These are phyloP conservation scores for Melanerpes formicivorus DNA, from an alignment of 2,113 vertebrate species.

Conservation along the genomic window DNA sequence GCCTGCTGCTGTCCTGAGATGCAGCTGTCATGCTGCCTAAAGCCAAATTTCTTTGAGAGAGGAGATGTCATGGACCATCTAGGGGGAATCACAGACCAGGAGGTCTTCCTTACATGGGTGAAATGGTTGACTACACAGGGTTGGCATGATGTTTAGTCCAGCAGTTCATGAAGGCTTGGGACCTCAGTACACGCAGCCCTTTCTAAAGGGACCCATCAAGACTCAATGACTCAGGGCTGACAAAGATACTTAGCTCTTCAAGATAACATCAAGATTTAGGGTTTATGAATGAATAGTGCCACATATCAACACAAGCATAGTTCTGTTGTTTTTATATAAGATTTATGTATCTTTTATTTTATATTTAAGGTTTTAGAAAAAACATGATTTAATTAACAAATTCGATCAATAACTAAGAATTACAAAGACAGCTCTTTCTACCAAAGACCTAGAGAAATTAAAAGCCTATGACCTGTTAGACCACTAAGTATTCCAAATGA, in stretches of 20 bases:
- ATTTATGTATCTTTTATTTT: too few species aligned
- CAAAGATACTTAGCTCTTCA: not conserved
- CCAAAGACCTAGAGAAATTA: not conserved
- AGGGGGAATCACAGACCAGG: not conserved
- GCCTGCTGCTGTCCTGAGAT: not conserved
- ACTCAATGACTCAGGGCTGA: too few species aligned
- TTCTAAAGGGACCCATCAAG: not conserved
- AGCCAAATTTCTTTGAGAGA: not conserved
- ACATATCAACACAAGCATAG: not conserved
- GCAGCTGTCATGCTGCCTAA: not conserved
- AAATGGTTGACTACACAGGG: too few species aligned
- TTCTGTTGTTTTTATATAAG: not conserved
- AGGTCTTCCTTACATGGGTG: not conserved
- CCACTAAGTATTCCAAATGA: not conserved
- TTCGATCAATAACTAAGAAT: not conserved
- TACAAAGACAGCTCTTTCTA: not conserved
- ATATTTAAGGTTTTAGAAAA: not conserved
- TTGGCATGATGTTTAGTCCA: not conserved
- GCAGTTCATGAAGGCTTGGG: not conserved
- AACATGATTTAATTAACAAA: not conserved
- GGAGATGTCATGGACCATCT: not conserved
- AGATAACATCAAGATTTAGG: not conserved
- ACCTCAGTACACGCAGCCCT: not conserved
- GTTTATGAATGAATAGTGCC: not conserved
- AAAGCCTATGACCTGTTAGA: not conserved